These are phyloP conservation scores for Hedychridium roseum DNA, from an alignment of 2,888 invertebrate genomes.

Conservation along the genomic window DNA sequence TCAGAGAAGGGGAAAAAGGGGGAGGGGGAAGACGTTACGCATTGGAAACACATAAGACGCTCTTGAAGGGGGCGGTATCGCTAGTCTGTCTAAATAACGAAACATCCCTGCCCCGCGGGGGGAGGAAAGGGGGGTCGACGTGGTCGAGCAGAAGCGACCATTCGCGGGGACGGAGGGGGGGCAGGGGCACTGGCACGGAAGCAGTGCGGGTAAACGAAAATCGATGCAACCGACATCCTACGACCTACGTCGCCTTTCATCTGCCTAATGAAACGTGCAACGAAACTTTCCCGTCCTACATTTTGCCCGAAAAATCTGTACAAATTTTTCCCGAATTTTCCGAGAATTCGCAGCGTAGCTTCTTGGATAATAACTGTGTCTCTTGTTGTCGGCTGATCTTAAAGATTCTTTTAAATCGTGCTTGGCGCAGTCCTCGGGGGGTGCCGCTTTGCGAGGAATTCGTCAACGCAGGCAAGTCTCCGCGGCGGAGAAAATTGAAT, in stretches of 20 bases:
- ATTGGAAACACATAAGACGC: slow-evolving; percentile 59
- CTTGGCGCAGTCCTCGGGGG: background rate
- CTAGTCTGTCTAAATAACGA: slow-evolving; percentile 64
- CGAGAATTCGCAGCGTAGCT: background rate
- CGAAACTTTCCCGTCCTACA: slow-evolving; percentile 7
- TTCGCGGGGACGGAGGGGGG: slow-evolving; percentile 22
- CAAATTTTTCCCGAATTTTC: too few species aligned
- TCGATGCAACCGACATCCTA: slow-evolving; percentile 53
- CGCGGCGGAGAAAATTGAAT: slow-evolving; percentile 21
- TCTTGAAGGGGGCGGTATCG: slow-evolving; percentile 54
- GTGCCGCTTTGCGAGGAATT: background rate
- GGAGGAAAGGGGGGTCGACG: slow-evolving; percentile 14
- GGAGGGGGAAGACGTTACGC: too few species aligned
- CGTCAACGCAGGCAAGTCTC: background rate
- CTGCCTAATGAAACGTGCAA: slow-evolving; percentile 34
- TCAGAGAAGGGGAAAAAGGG: slow-evolving; percentile 41
- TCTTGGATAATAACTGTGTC: too few species aligned
- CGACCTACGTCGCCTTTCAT: slow-evolving; percentile 31
- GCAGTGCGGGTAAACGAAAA: slow-evolving; percentile 58
- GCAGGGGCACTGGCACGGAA: slow-evolving; percentile 15
- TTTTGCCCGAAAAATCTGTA: too few species aligned
- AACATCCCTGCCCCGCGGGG: slow-evolving; percentile 50
- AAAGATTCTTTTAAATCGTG: too few species aligned
- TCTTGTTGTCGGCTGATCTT: too few species aligned
- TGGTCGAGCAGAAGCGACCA: slow-evolving; percentile 26